A percentile compares a stretch with the other conserved stretches of the same genome.
Conservation (phyloP, 2,797 vertebrate genomes). For the Enteromius trimaculatus region DNA sequence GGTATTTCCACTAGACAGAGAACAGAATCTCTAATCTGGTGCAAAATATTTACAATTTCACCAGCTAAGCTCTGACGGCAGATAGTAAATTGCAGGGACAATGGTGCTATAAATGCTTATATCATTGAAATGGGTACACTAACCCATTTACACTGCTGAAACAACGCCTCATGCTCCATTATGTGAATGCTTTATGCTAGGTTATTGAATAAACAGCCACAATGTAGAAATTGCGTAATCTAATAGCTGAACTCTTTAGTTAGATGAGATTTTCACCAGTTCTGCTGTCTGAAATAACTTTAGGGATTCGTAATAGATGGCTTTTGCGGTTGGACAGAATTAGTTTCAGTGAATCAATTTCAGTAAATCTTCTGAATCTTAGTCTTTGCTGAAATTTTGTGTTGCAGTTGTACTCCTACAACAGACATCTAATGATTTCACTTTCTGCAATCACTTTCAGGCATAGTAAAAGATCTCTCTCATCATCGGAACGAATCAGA, state of each 20-base stretch:
- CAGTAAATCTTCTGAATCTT: background rate
- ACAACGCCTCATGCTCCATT: conserved; percentile 23
- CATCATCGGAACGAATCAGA: background rate
- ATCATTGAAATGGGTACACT: conserved; percentile 32
- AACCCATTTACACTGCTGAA: conserved; percentile 22
- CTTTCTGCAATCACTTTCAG: background rate
- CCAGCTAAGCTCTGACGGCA: background rate
- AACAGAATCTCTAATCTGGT: background rate
- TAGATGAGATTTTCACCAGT: background rate
- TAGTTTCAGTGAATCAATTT: background rate
- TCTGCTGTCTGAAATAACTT: background rate
- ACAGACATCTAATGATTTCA: background rate
- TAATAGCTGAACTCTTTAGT: conserved; percentile 18
- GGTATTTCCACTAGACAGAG: background rate
- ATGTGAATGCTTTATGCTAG: conserved; percentile 43
- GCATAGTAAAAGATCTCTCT: background rate
- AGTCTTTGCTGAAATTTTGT: background rate
- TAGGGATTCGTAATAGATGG: background rate
- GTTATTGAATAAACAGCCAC: conserved; percentile 22
- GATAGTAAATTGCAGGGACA: conserved; percentile 19
- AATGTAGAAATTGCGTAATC: conserved; percentile 10
- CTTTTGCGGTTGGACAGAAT: background rate
- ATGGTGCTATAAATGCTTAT: conserved; percentile 23
- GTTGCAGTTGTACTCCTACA: background rate
- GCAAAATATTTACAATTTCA: conserved; percentile 27